Evolutionary conservation across 2,888 invertebrate species (phyloP).

Genomic region (Drosophila paramelanica): DNA sequence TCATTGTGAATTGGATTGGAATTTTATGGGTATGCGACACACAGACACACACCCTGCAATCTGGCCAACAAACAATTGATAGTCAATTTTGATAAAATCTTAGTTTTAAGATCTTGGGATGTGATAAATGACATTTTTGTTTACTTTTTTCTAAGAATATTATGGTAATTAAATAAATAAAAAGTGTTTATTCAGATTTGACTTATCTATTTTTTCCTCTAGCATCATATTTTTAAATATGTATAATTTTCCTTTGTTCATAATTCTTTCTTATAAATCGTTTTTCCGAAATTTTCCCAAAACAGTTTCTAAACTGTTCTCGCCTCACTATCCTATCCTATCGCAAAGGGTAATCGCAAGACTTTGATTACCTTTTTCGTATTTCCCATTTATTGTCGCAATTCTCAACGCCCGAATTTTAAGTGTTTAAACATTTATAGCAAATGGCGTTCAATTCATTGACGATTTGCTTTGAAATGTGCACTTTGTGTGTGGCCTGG

Average conservation of each 20-base stretch:
- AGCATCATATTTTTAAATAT: too few relatives aligned
- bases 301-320: too few relatives aligned
- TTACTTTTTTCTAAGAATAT: too few relatives aligned
- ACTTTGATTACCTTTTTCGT: neutral
- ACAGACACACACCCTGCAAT: constrained; percentile 17
- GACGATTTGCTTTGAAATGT: constrained; percentile 51
- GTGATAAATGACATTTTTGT: too few relatives aligned
- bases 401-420: constrained; percentile 1
- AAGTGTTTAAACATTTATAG: constrained; percentile 52
- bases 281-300: too few relatives aligned
- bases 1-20: constrained; percentile 28
- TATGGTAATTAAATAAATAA: too few relatives aligned
- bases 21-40: constrained; percentile 38
- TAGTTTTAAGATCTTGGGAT: too few relatives aligned
- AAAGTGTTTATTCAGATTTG: too few relatives aligned
- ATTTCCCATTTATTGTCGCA: neutral
- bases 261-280: too few relatives aligned
- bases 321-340: neutral
- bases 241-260: too few relatives aligned
- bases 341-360: neutral
- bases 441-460: constrained; percentile 45
- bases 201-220: too few relatives aligned
- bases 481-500: constrained; percentile 39
- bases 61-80: constrained; percentile 21
- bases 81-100: constrained; percentile 15